Evolutionary conservation across 2,797 vertebrate genomes (phyloP).

Genomic region (Peromyscus melanophrys): DNA sequence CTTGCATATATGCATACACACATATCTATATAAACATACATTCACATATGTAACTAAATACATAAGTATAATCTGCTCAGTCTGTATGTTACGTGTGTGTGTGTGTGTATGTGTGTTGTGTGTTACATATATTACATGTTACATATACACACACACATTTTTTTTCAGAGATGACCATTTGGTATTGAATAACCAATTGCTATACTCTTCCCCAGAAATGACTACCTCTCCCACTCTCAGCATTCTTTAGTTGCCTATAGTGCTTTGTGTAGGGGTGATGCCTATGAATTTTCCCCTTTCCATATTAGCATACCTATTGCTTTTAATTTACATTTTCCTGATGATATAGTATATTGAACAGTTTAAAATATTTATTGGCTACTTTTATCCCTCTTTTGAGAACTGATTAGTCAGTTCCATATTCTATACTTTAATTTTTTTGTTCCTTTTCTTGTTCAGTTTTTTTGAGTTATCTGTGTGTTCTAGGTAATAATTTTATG

Average conservation of each 20-base stretch:
- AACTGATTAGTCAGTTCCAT: background rate
- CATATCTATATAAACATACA: background rate
- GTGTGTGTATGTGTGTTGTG: too few relatives aligned
- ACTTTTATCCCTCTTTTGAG: background rate
- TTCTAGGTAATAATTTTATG: background rate
- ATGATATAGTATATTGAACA: background rate
- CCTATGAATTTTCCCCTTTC: fast-evolving
- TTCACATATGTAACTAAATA: background rate
- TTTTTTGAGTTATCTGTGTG: background rate
- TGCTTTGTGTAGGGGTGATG: background rate
- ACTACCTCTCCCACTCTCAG: background rate
- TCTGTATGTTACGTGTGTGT: background rate
- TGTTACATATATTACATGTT: background rate
- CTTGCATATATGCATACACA: too few relatives aligned
- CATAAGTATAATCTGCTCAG: background rate
- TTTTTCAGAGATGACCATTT: background rate
- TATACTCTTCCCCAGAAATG: background rate
- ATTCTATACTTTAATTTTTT: background rate
- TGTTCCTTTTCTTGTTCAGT: background rate
- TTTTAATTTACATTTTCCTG: background rate
- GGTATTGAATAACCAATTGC: background rate
- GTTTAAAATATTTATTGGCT: background rate
- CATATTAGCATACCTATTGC: background rate
- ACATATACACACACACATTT: too few relatives aligned
- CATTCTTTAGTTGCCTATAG: background rate